These are phyloP conservation scores for Halictus ligatus DNA, from an alignment of 2,888 invertebrate species.

Conservation along the genomic window DNA sequence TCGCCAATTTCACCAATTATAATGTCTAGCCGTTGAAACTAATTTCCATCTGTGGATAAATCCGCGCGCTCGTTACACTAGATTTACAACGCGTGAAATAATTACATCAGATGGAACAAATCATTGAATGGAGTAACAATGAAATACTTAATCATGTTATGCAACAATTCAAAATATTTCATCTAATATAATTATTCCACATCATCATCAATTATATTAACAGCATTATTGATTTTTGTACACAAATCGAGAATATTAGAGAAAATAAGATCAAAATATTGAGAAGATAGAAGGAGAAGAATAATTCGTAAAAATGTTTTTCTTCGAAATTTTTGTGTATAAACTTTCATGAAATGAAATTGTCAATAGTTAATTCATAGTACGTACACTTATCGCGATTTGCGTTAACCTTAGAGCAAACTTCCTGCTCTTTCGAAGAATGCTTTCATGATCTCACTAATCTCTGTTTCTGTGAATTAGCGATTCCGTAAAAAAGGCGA, in stretches of 20 bases:
- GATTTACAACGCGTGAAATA: not conserved
- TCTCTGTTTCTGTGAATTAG: slow-evolving; percentile 34
- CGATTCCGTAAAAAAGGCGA: slow-evolving; percentile 47
- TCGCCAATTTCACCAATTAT: slow-evolving; percentile 48
- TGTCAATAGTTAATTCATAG: not conserved
- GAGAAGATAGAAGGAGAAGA: not conserved
- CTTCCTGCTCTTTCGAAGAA: slow-evolving; percentile 21
- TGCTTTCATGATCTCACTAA: slow-evolving; percentile 16
- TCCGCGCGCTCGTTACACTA: not conserved
- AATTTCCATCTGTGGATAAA: not conserved
- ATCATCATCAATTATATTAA: not conserved
- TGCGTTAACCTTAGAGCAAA: not conserved
- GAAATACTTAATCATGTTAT: not conserved
- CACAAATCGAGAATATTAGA: not conserved
- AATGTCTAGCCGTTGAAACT: not conserved
- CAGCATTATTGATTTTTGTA: not conserved
- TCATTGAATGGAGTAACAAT: not conserved
- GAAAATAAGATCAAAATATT: not conserved
- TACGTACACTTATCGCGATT: not conserved
- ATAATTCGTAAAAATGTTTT: not conserved
- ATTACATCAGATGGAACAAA: not conserved
- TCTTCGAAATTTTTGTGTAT: not conserved
- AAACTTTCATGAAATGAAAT: not conserved
- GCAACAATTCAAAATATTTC: not conserved
- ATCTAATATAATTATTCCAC: not conserved